Conservation (phyloP, 2,888 invertebrate genomes). For the Ethmia dodecea region DNA sequence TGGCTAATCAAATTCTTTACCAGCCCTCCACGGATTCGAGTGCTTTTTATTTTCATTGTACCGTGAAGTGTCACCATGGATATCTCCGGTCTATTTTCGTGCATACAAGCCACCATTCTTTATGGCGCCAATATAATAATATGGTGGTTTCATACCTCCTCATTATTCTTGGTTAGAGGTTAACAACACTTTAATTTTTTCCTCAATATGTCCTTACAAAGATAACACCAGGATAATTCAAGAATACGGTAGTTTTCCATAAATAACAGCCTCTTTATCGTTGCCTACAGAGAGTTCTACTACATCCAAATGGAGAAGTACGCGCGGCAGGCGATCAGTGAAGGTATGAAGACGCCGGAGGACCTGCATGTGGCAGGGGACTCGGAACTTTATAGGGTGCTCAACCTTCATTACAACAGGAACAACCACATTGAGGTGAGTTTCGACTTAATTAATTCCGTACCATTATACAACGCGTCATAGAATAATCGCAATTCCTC, state of each 20-base stretch:
- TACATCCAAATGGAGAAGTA: constrained; percentile 99
- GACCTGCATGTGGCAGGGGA: constrained; percentile 96
- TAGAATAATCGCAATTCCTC: too few relatives aligned
- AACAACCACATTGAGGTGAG: constrained; percentile 98
- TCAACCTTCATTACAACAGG: constrained; percentile 99
- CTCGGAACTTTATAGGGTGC: constrained; percentile 97
- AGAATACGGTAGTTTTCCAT: too few relatives aligned
- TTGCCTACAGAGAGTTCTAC: constrained; percentile 95
- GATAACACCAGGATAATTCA: too few relatives aligned
- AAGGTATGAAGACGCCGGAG: constrained; percentile 95
- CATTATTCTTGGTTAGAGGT: too few relatives aligned
- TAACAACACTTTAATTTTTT: too few relatives aligned
- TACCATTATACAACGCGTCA: too few relatives aligned
- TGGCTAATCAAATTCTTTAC: constrained; percentile 77
- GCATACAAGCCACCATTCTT: too few relatives aligned
- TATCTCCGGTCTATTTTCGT: too few relatives aligned
- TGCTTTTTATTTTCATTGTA: constrained; percentile 71
- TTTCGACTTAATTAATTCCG: too few relatives aligned
- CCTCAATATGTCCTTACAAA: too few relatives aligned
- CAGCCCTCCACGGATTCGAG: constrained; percentile 64
- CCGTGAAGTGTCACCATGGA: constrained; percentile 66
- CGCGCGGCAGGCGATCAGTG: constrained; percentile 97
- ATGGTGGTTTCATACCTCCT: too few relatives aligned
- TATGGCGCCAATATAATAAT: too few relatives aligned
- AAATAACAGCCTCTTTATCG: constrained; percentile 20